Evolutionary conservation across 1,140 invertebrate genomes (phyloP).

Genomic region (Bombus impatiens): DNA sequence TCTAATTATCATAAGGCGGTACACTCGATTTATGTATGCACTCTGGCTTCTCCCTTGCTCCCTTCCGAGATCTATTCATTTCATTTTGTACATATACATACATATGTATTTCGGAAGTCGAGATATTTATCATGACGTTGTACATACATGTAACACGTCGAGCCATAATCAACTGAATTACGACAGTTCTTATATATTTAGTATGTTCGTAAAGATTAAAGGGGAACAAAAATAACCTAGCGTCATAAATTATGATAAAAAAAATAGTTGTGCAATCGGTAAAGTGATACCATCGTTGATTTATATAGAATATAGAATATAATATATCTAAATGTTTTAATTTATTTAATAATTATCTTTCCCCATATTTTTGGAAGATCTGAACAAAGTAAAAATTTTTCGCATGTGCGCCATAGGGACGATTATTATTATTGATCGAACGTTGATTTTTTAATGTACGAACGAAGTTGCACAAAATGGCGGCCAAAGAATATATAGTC

Average conservation of each 20-base stretch:
- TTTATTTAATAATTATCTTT: neutral
- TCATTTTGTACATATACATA: neutral
- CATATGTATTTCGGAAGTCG: neutral
- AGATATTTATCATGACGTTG: neutral
- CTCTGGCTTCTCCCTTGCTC: constrained; percentile 6
- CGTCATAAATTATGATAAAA: constrained; percentile 1
- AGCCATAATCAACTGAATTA: neutral
- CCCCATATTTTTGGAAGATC: neutral
- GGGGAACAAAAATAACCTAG: neutral
- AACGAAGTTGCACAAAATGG: neutral
- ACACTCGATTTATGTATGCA: constrained; percentile 37
- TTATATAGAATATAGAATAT: too few relatives aligned
- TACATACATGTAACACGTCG: too few relatives aligned
- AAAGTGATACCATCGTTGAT: neutral
- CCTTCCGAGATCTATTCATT: neutral
- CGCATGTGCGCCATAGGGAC: neutral
- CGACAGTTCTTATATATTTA: neutral
- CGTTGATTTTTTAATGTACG: neutral
- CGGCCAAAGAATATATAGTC: neutral
- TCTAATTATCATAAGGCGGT: constrained; percentile 66
- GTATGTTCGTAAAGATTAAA: neutral
- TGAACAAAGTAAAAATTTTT: neutral
- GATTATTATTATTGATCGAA: neutral
- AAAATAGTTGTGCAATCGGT: neutral
- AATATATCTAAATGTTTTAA: neutral